Base-by-base conservation (phyloP, 2,797 vertebrate species). In the Catharus ustulatus region DNA sequence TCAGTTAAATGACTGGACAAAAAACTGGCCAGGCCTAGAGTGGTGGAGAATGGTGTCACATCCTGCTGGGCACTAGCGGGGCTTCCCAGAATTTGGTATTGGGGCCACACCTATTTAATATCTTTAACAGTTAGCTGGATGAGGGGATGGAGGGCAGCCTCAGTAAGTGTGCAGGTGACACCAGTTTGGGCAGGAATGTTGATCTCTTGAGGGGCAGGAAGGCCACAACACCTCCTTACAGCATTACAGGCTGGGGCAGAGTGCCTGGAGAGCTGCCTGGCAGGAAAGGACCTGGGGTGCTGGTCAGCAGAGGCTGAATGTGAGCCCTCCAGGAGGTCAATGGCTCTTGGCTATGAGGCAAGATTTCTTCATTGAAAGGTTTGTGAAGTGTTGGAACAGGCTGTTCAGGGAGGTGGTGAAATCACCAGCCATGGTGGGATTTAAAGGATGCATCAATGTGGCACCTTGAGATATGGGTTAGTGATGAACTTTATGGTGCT, bases 291-390 rank as follows among this genome's bases (percentile, higher is more conserved):
- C 42, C 48, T 69, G 71, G 27, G 32, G 11, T 3, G 0, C 42
- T 62, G 57, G 2, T 32, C 64, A 29, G 1, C 34, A 49, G 48
- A 12, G 27, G 26, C 55, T 62, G 55, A 48, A 27, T 0, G 0
- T 17, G 26, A 38, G 78, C 78, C 55, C 69, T n/a, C n/a, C 57
- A 18, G 57, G 23, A 38, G 32, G 27, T 7, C 43, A 15, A 0
- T 38, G 49, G 63, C 43, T 63, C 23, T 17, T 63, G 49, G 27
- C 11, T 57, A 12, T 46, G 23, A 16, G 58, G 51, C 23, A 36
- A 77, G 40, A 52, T 23, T 64, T 34, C 27, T 62, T 48, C 9
- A 4, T 10, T 30, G 58, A 22, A 46, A 52, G 38, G 9, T 7
- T 34, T 89, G 32, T 51, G 45, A 58, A 64, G 29, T 38, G 10